Evolutionary conservation across 2,888 invertebrate genomes (phyloP).

Genomic region (Leptodirus hochenwartii): DNA sequence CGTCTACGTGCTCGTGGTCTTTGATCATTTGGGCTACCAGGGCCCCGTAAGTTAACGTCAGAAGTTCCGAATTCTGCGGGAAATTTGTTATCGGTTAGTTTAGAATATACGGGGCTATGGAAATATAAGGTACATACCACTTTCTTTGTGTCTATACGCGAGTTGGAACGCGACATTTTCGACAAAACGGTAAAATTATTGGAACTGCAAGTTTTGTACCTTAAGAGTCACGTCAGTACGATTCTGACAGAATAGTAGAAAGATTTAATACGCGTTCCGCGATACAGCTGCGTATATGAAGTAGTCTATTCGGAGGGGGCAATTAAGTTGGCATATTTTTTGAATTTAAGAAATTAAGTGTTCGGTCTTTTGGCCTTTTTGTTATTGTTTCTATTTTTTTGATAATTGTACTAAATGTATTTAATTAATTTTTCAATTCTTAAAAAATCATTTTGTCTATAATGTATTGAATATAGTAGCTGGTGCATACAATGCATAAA

Average conservation of each 20-base stretch:
- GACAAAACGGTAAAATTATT: not conserved
- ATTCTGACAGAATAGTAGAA: too few relatives aligned
- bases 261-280: too few relatives aligned
- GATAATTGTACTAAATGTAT: too few relatives aligned
- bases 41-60: slow-evolving; percentile 95
- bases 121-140: slow-evolving; percentile 36
- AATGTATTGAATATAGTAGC: too few relatives aligned
- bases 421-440: too few relatives aligned
- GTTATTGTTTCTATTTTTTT: too few relatives aligned
- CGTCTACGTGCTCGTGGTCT: slow-evolving; percentile 91
- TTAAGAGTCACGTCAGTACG: too few relatives aligned
- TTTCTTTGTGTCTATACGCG: slow-evolving; percentile 58
- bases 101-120: slow-evolving; percentile 2
- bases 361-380: too few relatives aligned
- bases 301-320: slow-evolving; percentile 8
- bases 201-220: not conserved
- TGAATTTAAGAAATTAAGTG: not conserved
- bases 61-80: slow-evolving; percentile 79
- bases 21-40: slow-evolving; percentile 92
- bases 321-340: slow-evolving; percentile 2
- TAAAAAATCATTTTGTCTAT: too few relatives aligned
- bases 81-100: slow-evolving; percentile 7
- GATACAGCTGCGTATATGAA: too few relatives aligned
- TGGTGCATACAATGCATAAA: too few relatives aligned
- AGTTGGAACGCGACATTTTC: slow-evolving; percentile 49